Evolutionary conservation across 1,140 invertebrate species (phyloP).

Genomic region (Homalodisca vitripennis): DNA sequence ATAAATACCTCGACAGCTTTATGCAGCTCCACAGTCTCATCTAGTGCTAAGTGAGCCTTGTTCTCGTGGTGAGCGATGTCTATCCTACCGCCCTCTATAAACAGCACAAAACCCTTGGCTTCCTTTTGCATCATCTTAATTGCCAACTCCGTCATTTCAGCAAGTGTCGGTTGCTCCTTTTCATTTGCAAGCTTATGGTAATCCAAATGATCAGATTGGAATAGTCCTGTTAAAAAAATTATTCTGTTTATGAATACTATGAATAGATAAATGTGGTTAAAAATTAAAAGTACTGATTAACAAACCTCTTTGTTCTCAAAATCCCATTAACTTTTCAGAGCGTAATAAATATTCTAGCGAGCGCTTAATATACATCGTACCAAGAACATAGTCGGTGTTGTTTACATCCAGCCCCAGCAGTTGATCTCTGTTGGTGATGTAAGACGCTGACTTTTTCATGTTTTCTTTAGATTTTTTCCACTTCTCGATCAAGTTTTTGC

Average conservation of each 20-base stretch:
- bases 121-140: constrained; percentile 70
- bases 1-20: constrained; percentile 58
- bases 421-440: constrained; percentile 47
- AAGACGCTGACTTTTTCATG: constrained; percentile 37
- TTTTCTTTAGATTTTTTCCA: too few species aligned
- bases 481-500: constrained; percentile 49
- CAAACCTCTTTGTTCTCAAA: too few species aligned
- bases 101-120: constrained; percentile 66
- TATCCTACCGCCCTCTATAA: constrained; percentile 67
- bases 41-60: too few species aligned
- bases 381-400: constrained; percentile 56
- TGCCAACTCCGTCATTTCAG: constrained; percentile 78
- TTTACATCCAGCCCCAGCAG: constrained; percentile 49
- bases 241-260: too few species aligned
- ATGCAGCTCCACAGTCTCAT: constrained; percentile 65
- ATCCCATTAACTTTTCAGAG: too few species aligned
- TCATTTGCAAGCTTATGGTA: constrained; percentile 46
- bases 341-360: too few species aligned
- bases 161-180: constrained; percentile 58
- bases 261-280: too few species aligned
- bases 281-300: too few species aligned
- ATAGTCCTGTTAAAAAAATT: too few species aligned
- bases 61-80: constrained; percentile 73
- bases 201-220: constrained; percentile 30
- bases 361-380: too few species aligned